Conservation (phyloP, 2,797 vertebrate species). For the Coluber constrictor region DNA sequence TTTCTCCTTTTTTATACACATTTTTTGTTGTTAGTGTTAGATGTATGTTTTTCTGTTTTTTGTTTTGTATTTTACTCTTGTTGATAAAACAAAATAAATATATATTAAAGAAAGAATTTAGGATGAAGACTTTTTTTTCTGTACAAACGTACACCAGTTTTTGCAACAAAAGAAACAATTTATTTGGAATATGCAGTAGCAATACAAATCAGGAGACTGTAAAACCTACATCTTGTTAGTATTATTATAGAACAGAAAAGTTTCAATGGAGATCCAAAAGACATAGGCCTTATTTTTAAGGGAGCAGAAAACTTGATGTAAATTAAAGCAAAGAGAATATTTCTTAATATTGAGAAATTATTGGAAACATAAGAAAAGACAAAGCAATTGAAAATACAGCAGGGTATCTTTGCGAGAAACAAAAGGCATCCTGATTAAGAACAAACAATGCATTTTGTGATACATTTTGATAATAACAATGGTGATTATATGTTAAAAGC, state of each 20-base stretch:
- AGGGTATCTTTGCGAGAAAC: constrained; percentile 59
- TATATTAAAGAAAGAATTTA: background rate
- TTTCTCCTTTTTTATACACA: background rate
- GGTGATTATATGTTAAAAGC: constrained; percentile 41
- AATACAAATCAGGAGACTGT: constrained; percentile 95
- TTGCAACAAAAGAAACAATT: constrained; percentile 93
- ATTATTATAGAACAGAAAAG: constrained; percentile 86
- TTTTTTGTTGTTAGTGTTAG: background rate
- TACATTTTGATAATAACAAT: constrained; percentile 72
- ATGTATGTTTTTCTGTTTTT: background rate
- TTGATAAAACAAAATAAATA: background rate
- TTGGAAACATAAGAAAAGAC: constrained; percentile 46
- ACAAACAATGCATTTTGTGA: constrained; percentile 81
- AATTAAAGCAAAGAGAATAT: constrained; percentile 78
- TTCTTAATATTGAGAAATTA: constrained; percentile 72
- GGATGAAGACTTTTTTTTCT: background rate
- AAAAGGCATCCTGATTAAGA: constrained; percentile 51
- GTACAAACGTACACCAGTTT: constrained; percentile 55
- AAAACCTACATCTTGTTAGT: constrained; percentile 89
- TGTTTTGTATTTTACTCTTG: background rate
- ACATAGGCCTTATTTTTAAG: constrained; percentile 82
- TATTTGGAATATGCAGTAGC: constrained; percentile 96
- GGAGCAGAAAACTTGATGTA: constrained; percentile 85
- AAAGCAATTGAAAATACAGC: constrained; percentile 57
- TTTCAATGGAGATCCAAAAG: constrained; percentile 82